These are phyloP conservation scores for Drosophila arawakana DNA, from an alignment of 1,140 invertebrate genomes.

Conservation along the genomic window DNA sequence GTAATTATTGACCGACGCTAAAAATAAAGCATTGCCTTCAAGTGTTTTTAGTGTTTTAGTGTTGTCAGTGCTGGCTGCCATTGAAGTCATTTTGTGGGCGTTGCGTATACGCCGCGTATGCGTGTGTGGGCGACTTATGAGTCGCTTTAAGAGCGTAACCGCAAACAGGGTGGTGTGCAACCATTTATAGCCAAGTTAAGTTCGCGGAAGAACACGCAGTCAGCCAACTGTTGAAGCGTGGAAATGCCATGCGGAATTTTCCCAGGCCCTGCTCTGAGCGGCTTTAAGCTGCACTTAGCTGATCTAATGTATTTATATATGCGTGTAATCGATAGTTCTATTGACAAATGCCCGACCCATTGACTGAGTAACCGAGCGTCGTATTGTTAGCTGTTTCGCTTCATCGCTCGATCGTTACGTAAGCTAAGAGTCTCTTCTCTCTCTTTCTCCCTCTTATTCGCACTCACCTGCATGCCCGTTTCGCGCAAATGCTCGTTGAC, in stretches of 20 bases:
- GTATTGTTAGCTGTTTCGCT: constrained; percentile 39
- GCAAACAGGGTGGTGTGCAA: constrained; percentile 11
- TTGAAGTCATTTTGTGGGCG: constrained; percentile 53
- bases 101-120: constrained; percentile 50
- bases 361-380: constrained; percentile 33
- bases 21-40: constrained; percentile 6
- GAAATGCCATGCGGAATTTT: constrained; percentile 1
- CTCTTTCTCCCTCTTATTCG: neutral
- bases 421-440: neutral
- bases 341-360: constrained; percentile 43
- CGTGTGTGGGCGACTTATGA: constrained; percentile 18
- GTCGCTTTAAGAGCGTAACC: neutral
- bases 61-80: constrained; percentile 37
- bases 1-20: constrained; percentile 53
- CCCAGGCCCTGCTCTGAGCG: constrained; percentile 57
- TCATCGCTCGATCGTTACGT: constrained; percentile 23
- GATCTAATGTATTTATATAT: constrained; percentile 19
- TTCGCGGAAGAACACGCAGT: constrained; percentile 11
- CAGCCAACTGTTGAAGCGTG: constrained; percentile 26
- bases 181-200: constrained; percentile 26
- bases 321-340: constrained; percentile 37
- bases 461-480: constrained; percentile 87
- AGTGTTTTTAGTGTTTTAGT: constrained; percentile 10
- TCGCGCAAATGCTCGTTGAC: constrained; percentile 96
- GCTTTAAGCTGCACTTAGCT: neutral